These are phyloP conservation scores for Schizopygopsis malacanthus DNA, from an alignment of 2,797 vertebrate genomes.

Conservation along the genomic window DNA sequence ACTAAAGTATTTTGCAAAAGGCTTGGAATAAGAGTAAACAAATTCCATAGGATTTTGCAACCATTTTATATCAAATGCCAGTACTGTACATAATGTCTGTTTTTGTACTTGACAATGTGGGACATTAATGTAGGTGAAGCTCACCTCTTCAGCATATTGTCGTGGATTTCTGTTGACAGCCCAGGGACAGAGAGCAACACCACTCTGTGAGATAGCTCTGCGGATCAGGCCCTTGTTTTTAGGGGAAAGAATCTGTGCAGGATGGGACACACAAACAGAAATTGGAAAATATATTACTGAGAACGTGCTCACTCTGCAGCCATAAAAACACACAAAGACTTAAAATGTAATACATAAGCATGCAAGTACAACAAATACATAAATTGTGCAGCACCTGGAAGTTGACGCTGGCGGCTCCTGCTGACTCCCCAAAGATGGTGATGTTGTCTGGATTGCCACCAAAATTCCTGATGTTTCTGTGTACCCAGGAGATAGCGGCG, in stretches of 20 bases:
- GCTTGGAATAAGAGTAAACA: background rate
- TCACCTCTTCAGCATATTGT: constrained; percentile 80
- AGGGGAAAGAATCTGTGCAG: constrained; percentile 81
- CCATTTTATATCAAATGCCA: background rate
- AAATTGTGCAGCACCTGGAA: constrained; percentile 81
- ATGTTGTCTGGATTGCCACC: constrained; percentile 91
- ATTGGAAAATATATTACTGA: background rate
- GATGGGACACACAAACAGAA: background rate
- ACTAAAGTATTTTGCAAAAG: background rate
- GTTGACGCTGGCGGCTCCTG: constrained; percentile 86
- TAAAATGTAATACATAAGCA: background rate
- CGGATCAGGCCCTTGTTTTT: constrained; percentile 89
- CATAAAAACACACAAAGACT: background rate
- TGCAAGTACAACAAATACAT: background rate
- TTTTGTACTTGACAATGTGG: no score
- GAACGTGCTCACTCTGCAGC: background rate
- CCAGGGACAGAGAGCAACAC: no score
- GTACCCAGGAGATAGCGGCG: constrained; percentile 91
- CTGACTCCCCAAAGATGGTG: constrained; percentile 95
- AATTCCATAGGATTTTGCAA: background rate
- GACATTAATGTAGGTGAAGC: background rate
- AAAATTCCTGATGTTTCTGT: constrained; percentile 92
- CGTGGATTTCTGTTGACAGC: constrained; percentile 87
- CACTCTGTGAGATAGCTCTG: constrained; percentile 93
- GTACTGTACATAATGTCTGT: no score